Base-by-base conservation (phyloP, 2,113 vertebrate species). In the Carlito syrichta region DNA sequence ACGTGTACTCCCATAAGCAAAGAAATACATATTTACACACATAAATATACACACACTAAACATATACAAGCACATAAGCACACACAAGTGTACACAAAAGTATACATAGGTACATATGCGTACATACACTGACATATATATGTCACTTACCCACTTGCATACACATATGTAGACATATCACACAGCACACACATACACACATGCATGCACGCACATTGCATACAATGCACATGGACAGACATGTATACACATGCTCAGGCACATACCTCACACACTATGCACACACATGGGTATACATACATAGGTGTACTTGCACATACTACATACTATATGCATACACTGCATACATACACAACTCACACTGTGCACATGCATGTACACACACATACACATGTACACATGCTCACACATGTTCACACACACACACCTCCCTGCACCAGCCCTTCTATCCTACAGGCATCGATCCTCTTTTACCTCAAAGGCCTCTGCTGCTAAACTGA, bases 161-260 rank as follows among this genome's bases (percentile, higher is more conserved):
- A 73, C 40, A 32, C 43, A 66, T 20, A 58, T 9, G 48, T 50
- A n/a, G n/a, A n/a, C n/a, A n/a, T n/a, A n/a, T n/a, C n/a, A n/a
- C n/a, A n/a, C n/a, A n/a, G 9, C 6, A 32, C 50, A 84, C 32
- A 60, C 23, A 56, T 8, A 13, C 4, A 63, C n/a, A 71, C 66
- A 30, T 2, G 3, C 73, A 48, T 48, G 27, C 23, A 14, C 12
- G 25, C 22, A 13, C 56, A 56, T 32, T n/a, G n/a, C n/a, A 56
- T 13, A 60, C n/a, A 43, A 32, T 4, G 16, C 1, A 58, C 1
- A 66, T 43, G 23, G 0, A 14, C 32, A 82, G 52, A 54, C 0
- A 30, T 54, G 32, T 38, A 14, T 0, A 45, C 22, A 48, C 14
- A 45, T 8, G 40, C 43, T 76, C n/a, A n/a, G n/a, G n/a, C n/a